Conservation (phyloP, 2,113 vertebrate species). For the Pampusana beccarii region DNA sequence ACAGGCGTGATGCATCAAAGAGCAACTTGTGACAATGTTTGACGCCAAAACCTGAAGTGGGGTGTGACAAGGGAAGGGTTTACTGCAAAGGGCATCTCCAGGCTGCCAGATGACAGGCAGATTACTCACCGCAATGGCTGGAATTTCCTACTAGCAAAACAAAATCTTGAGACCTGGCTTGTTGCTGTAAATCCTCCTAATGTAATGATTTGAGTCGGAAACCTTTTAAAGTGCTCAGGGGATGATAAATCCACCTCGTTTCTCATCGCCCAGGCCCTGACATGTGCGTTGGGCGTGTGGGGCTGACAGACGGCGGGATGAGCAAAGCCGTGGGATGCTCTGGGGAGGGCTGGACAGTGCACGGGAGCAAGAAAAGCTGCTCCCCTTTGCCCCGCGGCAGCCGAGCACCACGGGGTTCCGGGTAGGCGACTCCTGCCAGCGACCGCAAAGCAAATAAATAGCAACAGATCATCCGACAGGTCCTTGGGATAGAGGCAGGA, state of each 20-base stretch:
- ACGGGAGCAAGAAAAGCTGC: neutral
- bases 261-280: neutral
- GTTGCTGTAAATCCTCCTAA: neutral
- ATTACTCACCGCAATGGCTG: neutral
- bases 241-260: neutral
- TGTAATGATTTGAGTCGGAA: neutral
- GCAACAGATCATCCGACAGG: rapidly evolving
- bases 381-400: neutral
- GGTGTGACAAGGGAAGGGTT: slow-evolving; percentile 49
- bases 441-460: neutral
- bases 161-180: neutral
- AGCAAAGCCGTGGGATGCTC: neutral
- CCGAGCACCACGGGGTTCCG: rapidly evolving
- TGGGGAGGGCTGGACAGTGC: neutral
- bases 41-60: neutral
- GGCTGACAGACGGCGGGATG: neutral
- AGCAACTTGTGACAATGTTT: neutral
- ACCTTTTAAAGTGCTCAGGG: neutral
- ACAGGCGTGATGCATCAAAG: neutral
- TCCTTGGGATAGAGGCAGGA: neutral
- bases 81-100: slow-evolving; percentile 28
- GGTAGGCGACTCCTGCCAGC: neutral
- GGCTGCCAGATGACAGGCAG: neutral
- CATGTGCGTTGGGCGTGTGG: neutral
- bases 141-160: slow-evolving; percentile 41